phyloP scores from a whole-genome alignment of 2,113 vertebrate species.

The Dipodomys ordii region DNA sequence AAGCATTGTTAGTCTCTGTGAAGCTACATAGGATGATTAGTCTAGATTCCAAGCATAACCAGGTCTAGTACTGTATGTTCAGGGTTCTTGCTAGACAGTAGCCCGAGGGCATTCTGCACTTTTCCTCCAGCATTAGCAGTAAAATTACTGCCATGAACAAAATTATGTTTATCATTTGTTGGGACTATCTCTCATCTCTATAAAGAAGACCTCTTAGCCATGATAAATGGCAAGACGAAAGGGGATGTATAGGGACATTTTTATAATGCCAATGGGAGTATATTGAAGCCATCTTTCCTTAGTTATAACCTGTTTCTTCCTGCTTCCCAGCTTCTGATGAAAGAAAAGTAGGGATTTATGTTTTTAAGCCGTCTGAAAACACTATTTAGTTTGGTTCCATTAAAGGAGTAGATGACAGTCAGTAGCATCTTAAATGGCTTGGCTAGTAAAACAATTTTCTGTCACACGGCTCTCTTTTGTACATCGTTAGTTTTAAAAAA shows the following conservation, averaged over 20 bases:
- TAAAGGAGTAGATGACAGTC: background rate
- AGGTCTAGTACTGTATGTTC: background rate
- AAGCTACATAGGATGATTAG: background rate
- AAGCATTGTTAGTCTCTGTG: background rate
- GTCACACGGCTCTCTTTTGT: background rate
- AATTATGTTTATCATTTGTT: background rate
- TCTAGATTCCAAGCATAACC: background rate
- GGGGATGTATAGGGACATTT: background rate
- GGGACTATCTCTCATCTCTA: background rate
- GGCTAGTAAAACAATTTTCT: background rate
- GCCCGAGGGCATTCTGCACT: background rate
- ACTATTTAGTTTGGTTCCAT: background rate
- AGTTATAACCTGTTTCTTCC: background rate
- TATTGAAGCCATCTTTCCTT: background rate
- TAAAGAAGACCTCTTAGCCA: background rate
- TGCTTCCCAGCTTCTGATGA: background rate
- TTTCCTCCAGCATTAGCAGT: background rate
- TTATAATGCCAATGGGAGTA: background rate
- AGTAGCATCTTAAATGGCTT: background rate
- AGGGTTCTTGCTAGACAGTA: background rate
- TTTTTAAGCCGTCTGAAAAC: background rate
- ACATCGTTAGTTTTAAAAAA: background rate
- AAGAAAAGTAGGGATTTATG: background rate
- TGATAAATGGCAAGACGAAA: background rate
- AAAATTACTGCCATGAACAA: slow-evolving; percentile 11